A percentile compares a stretch with the other conserved stretches of the same genome.
Conservation (phyloP, 1,140 invertebrate species). For the Colletes gigas region DNA sequence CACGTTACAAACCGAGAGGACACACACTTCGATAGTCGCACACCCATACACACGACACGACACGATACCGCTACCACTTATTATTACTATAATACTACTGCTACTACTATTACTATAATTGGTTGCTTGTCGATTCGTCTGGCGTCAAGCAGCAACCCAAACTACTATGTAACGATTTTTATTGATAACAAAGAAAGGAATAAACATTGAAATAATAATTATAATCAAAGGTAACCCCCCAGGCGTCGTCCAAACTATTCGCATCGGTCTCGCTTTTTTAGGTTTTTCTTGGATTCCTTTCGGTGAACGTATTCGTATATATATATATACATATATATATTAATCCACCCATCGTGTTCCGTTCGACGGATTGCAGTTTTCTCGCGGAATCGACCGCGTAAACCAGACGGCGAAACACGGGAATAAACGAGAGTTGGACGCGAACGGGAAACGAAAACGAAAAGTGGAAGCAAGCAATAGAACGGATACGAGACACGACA, state of each 20-base stretch:
- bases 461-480: not conserved
- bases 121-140: constrained; percentile 62
- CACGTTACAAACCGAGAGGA: constrained; percentile 3
- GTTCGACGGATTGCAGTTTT: not conserved
- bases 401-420: not conserved
- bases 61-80: constrained; percentile 62
- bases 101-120: constrained; percentile 66
- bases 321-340: too few species aligned
- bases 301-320: not conserved
- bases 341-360: not conserved
- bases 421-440: too few species aligned
- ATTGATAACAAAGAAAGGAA: constrained; percentile 75
- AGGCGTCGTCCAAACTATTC: constrained; percentile 44
- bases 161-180: constrained; percentile 79
- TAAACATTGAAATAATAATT: constrained; percentile 76
- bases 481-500: not conserved
- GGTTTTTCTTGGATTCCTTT: constrained; percentile 28
- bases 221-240: constrained; percentile 65
- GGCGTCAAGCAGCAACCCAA: constrained; percentile 67
- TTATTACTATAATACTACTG: constrained; percentile 64
- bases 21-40: not conserved
- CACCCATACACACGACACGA: constrained; percentile 24
- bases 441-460: not conserved
- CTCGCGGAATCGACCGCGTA: not conserved
- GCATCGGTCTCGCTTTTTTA: constrained; percentile 49